These are phyloP conservation scores for Anisognathus igniventris DNA, from an alignment of 2,797 vertebrate species.

Conservation along the genomic window DNA sequence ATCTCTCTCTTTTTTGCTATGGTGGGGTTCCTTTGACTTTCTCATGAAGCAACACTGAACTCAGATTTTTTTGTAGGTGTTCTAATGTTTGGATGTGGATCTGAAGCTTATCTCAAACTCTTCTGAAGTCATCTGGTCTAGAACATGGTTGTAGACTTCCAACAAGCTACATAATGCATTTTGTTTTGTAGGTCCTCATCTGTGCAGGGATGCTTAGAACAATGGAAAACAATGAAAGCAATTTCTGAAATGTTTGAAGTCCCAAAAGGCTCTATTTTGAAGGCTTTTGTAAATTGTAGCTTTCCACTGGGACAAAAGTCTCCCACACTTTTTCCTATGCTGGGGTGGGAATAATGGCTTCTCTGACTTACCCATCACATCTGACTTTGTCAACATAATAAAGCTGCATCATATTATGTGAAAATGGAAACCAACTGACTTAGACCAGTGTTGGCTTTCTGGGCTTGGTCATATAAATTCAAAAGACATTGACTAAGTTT, in stretches of 20 bases:
- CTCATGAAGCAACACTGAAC: background rate
- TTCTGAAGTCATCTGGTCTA: background rate
- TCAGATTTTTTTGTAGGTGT: background rate
- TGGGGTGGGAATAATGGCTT: background rate
- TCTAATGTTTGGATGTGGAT: background rate
- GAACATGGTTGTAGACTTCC: background rate
- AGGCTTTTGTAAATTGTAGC: background rate
- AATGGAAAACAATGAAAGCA: background rate
- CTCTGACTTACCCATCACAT: background rate
- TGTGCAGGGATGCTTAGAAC: background rate
- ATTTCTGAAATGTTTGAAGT: background rate
- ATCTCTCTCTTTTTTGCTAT: background rate
- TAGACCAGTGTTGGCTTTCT: background rate
- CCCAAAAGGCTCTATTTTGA: background rate
- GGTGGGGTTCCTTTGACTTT: background rate
- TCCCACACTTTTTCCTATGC: background rate
- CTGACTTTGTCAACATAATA: background rate
- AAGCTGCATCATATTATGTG: background rate
- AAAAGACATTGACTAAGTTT: background rate
- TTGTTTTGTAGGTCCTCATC: background rate
- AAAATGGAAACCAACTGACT: background rate
- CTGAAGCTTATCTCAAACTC: background rate
- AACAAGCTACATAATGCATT: background rate
- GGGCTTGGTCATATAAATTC: background rate
- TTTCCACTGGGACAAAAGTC: background rate